Evolutionary conservation across 2,797 vertebrate species (phyloP).

Genomic region (Rhabdomys pumilio): DNA sequence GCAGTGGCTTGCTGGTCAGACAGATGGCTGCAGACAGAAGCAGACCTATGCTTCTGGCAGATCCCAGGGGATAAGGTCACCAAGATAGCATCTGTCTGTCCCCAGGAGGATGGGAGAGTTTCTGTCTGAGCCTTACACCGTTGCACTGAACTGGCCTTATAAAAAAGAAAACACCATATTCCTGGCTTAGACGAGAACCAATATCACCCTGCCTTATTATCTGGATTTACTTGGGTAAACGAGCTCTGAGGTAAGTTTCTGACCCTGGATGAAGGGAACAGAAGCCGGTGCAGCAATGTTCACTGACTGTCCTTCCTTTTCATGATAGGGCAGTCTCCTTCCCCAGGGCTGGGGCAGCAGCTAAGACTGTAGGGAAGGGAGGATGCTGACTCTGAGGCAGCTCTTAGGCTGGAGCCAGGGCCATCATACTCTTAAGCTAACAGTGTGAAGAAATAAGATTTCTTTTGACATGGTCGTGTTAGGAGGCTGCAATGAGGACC

Average conservation of each 20-base stretch:
- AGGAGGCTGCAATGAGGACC: not conserved
- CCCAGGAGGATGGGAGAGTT: not conserved
- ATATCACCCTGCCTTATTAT: not conserved
- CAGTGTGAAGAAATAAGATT: not conserved
- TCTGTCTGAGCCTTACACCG: not conserved
- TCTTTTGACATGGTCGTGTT: not conserved
- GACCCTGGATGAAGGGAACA: not conserved
- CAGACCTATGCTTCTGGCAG: not conserved
- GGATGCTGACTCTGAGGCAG: not conserved
- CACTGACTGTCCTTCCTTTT: not conserved
- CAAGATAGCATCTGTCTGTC: not conserved
- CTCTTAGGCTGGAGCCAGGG: not conserved
- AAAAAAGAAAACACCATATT: fast-evolving
- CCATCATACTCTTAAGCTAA: not conserved
- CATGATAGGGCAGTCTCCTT: not conserved
- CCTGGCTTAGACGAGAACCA: fast-evolving
- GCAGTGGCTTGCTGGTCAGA: not conserved
- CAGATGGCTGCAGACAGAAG: not conserved
- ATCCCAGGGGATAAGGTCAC: not conserved
- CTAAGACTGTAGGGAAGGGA: not conserved
- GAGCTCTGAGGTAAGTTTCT: not conserved
- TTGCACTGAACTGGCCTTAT: not conserved
- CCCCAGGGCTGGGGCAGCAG: not conserved
- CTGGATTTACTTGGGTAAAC: not conserved
- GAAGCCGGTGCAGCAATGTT: not conserved